Percentiles rank a stretch among this genome's conserved stretches.
These are phyloP conservation scores for Coranthus polyacanthus DNA, from an alignment of 2,797 vertebrate species.

Conservation along the genomic window DNA sequence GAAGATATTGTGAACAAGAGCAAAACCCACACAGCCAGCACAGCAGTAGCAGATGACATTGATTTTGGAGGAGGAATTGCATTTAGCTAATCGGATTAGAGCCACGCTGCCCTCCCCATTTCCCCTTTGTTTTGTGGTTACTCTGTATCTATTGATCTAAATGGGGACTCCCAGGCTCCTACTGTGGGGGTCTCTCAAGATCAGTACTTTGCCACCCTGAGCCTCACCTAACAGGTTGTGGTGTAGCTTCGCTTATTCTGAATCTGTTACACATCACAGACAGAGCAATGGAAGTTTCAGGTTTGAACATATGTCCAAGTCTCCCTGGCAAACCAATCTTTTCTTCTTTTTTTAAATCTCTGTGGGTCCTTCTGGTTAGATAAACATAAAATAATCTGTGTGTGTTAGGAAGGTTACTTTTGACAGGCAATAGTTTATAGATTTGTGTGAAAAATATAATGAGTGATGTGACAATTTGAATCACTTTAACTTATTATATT, in stretches of 20 bases:
- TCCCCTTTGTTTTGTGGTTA: slow-evolving; percentile 83
- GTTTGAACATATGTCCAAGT: no score
- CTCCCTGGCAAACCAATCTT: no score
- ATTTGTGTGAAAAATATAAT: no score
- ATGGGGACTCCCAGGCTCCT: slow-evolving; percentile 70
- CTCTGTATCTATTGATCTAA: slow-evolving; percentile 82
- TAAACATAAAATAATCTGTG: no score
- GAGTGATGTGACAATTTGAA: no score
- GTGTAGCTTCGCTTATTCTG: slow-evolving; percentile 29
- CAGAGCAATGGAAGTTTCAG: no score
- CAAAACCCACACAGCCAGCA: slow-evolving; percentile 37
- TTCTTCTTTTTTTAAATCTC: no score
- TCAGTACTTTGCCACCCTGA: slow-evolving; percentile 38
- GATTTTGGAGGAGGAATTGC: slow-evolving; percentile 83
- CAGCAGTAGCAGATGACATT: slow-evolving; percentile 79
- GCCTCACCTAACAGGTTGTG: slow-evolving; percentile 41
- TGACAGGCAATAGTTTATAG: no score
- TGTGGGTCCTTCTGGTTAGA: no score
- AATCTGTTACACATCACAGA: slow-evolving; percentile 1
- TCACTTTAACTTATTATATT: no score
- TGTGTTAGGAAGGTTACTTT: no score
- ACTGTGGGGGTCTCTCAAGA: slow-evolving; percentile 59
- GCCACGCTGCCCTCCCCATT: slow-evolving; percentile 70
- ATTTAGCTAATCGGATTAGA: slow-evolving; percentile 86
- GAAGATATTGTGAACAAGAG: slow-evolving; percentile 42